Evolutionary conservation across 2,113 vertebrate genomes (phyloP).

Genomic region (Takifugu bimaculatus): DNA sequence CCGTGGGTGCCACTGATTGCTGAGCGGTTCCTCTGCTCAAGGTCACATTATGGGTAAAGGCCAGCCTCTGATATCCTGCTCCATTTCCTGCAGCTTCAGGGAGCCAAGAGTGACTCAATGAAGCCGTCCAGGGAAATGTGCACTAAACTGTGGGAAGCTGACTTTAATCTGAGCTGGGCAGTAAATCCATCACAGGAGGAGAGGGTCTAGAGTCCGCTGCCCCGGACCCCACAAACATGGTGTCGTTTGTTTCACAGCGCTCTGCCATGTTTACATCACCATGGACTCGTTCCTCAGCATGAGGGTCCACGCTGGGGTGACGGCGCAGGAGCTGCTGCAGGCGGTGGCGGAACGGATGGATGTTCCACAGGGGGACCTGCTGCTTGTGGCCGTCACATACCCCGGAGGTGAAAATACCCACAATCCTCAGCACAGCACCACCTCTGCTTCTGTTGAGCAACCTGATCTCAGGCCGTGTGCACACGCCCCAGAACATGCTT

Average conservation of each 20-base stretch:
- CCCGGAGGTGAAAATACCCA: conserved; percentile 80
- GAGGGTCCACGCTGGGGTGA: conserved; percentile 77
- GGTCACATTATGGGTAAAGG: conserved; percentile 2
- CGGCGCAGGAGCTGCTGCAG: conserved; percentile 85
- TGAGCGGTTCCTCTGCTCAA: not conserved
- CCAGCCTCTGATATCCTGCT: not conserved
- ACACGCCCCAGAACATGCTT: conserved; percentile 15
- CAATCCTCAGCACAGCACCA: not conserved
- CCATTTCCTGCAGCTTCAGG: not conserved
- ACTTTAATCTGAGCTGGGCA: not conserved
- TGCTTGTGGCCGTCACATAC: conserved; percentile 80
- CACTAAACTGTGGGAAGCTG: not conserved
- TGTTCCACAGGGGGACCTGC: conserved; percentile 80
- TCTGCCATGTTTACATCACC: conserved; percentile 88
- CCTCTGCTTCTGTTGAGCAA: not conserved
- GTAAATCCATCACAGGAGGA: not conserved
- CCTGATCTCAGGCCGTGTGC: conserved; percentile 32
- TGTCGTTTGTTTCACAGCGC: conserved; percentile 71
- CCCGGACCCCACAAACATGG: not conserved
- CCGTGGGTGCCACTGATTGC: not conserved
- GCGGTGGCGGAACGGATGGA: conserved; percentile 87
- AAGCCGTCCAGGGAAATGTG: conserved; percentile 7
- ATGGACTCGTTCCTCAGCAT: conserved; percentile 92
- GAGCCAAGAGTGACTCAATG: not conserved
- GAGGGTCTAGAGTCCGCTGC: not conserved